Evolutionary conservation across 2,797 vertebrate species (phyloP), one percentile per base, ranked within the genome.

Genomic region (Malurus leucopterus): DNA sequence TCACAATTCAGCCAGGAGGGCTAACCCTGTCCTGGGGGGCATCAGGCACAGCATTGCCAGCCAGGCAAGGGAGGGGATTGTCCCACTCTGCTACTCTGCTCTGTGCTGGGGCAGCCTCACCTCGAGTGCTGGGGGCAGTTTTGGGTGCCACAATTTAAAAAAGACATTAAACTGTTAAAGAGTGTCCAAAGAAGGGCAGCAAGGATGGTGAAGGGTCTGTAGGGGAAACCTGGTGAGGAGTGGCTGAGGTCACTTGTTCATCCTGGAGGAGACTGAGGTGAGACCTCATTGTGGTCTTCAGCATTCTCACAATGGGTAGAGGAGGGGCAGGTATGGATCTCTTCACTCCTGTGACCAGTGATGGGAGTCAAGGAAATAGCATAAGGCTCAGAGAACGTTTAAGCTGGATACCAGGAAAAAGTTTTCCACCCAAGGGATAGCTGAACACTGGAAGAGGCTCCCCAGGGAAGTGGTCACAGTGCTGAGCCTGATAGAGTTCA

Each of bases 1-100:
- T 53, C 57, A 55, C 22, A 62, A 2, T 22, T 63, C 29, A 55
- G 5, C 17, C 15, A 46, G 26, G 21, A 79, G 21, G 24, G 12
- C 27, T 15, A 40, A 1, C 3, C 1, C 0, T 38, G 6, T 58
- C 51, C 40, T 71, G 34, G 7, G 3, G 4, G 0, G 3, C 40
- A 27, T 53, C 40, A 79, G 74, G 53, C 2, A 34, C 34, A 65
- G 30, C 46, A 59, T 59, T 2, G 0, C 21, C 30, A 59, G 15
- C 34, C 0, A 0, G 34, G 15, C 22, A 11, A 67, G 26, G 40
- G 9, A 72, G 7, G 24, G 12, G 18, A 53, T 23, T 79, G 46
- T 53, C 46, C 34, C 0, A 0, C 24, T 24, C 44, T 64, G 44
- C 20, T 46, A 0, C 24, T 24, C 44, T 64, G 44, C 20, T 46